These are phyloP conservation scores for Tragelaphus strepsiceros DNA, from an alignment of 2,113 vertebrate species.

Conservation along the genomic window DNA sequence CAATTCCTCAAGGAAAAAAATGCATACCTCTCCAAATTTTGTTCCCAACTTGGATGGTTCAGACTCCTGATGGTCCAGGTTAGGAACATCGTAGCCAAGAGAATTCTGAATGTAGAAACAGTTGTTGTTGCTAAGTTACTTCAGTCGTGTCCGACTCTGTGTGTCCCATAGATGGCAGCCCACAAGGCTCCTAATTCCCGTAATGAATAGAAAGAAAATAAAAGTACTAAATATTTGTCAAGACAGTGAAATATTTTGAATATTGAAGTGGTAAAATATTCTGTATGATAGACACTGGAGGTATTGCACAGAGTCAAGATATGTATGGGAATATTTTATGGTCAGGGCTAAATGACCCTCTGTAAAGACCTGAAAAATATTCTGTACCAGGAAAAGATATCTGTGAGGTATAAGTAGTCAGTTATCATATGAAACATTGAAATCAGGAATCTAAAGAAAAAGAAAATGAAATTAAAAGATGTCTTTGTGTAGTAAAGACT, in stretches of 20 bases:
- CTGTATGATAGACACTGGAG: not conserved
- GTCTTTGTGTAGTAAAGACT: not conserved
- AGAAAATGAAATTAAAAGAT: not conserved
- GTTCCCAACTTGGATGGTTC: not conserved
- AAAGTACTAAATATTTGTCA: not conserved
- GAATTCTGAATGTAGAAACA: not conserved
- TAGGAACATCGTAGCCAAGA: not conserved
- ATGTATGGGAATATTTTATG: not conserved
- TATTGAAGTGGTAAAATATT: not conserved
- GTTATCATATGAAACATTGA: not conserved
- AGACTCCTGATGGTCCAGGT: not conserved
- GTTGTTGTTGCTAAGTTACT: too few species aligned
- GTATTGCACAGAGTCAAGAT: not conserved
- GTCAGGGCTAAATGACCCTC: not conserved
- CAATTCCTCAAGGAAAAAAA: not conserved
- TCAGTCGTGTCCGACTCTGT: too few species aligned
- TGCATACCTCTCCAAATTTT: not conserved
- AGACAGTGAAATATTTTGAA: not conserved
- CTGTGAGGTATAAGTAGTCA: not conserved
- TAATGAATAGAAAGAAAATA: not conserved
- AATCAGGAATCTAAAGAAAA: not conserved
- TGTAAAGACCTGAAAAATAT: not conserved
- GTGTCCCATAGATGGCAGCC: too few species aligned
- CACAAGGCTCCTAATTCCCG: not conserved
- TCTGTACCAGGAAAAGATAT: not conserved